Evolutionary conservation across 2,113 vertebrate genomes (phyloP), one percentile per base, ranked within the genome.

Genomic region (Hemichromis elongatus): DNA sequence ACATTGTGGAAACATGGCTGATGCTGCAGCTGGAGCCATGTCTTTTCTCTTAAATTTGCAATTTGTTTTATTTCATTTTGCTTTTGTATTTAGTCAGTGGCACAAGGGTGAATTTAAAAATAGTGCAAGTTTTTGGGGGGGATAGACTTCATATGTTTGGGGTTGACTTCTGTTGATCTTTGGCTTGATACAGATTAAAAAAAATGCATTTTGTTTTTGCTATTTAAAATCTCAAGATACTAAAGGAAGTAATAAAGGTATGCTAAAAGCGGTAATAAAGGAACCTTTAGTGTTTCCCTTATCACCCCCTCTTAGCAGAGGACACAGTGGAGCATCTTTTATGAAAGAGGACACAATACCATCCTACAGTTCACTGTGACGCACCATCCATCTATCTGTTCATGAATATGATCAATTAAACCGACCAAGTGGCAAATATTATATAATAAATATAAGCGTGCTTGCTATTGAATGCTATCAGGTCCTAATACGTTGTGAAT

Each of bases 221-320:
- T 70, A 18, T 0, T 70, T 70, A 14, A 26, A 70, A 45, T 18
- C 18, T 37, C 18, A 3, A 45, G 8, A 16, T 45, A 11, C 14
- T 70, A 26, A 45, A 40, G 66, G 24, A 45, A 70, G 40, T 14
- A 66, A 66, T n/a, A 40, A 66, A 40, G 33, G 7, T 66, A 8
- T 0, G 0, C 2, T 66, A 40, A 66, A 66, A 0, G 19, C 2
- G 9, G 37, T 40, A 11, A 40, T 40, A 40, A 40, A 40, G 9
- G 37, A 18, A 50, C 16, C 16, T 50, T 50, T 7, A 4, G 16
- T 18, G 47, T 18, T 50, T 18, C 16, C 16, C 45, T 70, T 70
- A 70, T 47, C 45, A 18, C 66, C 26, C 21, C 66, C 18, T 70
- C n/a, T 70, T 26, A 70, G 21, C 9, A 1, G 21, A 2, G 7